Conservation (phyloP, 2,888 invertebrate species). For the Lacanobia oleracea region DNA sequence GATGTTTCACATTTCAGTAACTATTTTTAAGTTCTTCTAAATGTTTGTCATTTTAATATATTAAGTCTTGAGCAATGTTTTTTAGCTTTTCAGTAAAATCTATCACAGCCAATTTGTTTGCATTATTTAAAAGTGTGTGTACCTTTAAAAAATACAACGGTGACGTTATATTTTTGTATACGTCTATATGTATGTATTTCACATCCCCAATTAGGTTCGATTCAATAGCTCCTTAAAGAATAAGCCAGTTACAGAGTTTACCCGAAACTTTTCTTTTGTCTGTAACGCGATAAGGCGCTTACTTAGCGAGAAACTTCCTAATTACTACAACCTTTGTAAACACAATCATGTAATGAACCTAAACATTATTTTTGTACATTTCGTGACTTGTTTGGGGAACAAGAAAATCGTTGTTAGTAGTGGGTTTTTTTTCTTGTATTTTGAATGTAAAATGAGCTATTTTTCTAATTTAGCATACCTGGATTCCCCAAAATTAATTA, state of each 20-base stretch:
- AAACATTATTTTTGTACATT: constrained; percentile 15
- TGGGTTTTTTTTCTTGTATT: not conserved
- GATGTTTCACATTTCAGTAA: too few relatives aligned
- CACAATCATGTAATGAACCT: constrained; percentile 37
- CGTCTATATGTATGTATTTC: constrained; percentile 2
- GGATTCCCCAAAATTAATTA: too few relatives aligned
- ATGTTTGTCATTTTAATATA: too few relatives aligned
- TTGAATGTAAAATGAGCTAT: too few relatives aligned
- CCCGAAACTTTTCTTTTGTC: constrained; percentile 50
- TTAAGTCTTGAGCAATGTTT: too few relatives aligned
- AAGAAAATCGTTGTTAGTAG: not conserved
- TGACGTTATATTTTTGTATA: too few relatives aligned
- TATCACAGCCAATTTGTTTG: too few relatives aligned
- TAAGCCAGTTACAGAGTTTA: constrained; percentile 38
- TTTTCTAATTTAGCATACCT: too few relatives aligned
- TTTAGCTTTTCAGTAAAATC: too few relatives aligned
- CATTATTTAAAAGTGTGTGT: too few relatives aligned
- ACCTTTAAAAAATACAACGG: not conserved
- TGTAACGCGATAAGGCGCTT: constrained; percentile 58
- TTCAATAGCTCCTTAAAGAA: constrained; percentile 17
- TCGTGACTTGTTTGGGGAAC: constrained; percentile 2
- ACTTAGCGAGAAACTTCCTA: constrained; percentile 57
- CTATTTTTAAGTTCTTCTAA: too few relatives aligned
- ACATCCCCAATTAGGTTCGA: constrained; percentile 16
- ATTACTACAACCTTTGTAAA: constrained; percentile 50